Evolutionary conservation across 2,113 vertebrate genomes (phyloP).

Genomic region (Passer domesticus): DNA sequence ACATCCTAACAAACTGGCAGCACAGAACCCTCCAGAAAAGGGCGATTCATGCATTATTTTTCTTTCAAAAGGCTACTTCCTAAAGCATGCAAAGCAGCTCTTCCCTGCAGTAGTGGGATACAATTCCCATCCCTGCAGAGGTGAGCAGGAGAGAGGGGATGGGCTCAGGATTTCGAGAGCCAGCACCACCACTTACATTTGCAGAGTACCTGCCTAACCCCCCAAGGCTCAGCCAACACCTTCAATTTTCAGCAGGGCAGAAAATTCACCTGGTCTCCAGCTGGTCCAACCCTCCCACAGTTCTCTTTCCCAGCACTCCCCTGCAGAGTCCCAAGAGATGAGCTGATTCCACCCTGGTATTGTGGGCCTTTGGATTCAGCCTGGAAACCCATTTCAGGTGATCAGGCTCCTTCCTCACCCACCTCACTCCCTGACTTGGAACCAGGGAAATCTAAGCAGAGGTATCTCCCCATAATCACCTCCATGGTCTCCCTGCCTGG

Average conservation of each 20-base stretch:
- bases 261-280: neutral
- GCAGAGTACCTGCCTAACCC: accelerated
- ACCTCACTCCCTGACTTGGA: neutral
- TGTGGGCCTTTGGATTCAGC: neutral
- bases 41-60: neutral
- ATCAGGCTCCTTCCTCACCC: neutral
- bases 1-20: neutral
- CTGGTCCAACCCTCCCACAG: neutral
- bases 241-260: neutral
- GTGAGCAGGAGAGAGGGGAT: neutral
- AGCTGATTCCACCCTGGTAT: neutral
- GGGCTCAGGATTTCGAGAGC: accelerated
- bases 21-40: neutral
- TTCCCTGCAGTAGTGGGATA: neutral
- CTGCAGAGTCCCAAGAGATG: neutral
- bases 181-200: neutral
- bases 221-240: neutral
- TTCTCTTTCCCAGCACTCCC: neutral
- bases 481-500: neutral
- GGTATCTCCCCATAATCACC: no score
- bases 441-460: neutral
- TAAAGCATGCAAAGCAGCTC: neutral
- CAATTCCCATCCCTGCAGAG: neutral
- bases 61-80: neutral
- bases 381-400: neutral